A percentile compares a stretch with the other conserved stretches of the same genome.
phyloP scores from a whole-genome alignment of 1,140 invertebrate genomes.

The Drosophila triauraria region DNA sequence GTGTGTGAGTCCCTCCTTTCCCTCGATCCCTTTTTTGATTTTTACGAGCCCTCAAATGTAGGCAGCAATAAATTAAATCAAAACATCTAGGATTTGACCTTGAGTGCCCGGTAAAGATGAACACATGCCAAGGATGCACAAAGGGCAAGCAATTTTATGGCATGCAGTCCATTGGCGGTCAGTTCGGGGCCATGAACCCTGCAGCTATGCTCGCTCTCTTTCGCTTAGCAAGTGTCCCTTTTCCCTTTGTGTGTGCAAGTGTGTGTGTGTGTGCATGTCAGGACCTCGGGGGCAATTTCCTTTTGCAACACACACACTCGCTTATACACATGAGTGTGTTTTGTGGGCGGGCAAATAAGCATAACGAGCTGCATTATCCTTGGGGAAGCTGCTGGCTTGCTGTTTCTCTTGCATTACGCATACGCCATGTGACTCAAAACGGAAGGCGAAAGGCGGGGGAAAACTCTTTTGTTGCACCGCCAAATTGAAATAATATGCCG shows the following conservation, averaged over 20 bases:
- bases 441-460: slow-evolving; percentile 38
- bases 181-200: slow-evolving; percentile 67
- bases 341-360: slow-evolving; percentile 67
- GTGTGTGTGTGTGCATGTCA: slow-evolving; percentile 40
- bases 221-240: slow-evolving; percentile 7
- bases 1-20: not conserved
- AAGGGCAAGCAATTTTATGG: slow-evolving; percentile 37
- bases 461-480: slow-evolving; percentile 77
- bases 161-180: slow-evolving; percentile 59
- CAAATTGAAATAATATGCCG: slow-evolving; percentile 83
- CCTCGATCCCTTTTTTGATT: slow-evolving; percentile 6
- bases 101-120: slow-evolving; percentile 32
- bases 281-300: slow-evolving; percentile 56
- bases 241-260: slow-evolving; percentile 12
- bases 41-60: slow-evolving; percentile 65
- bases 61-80: slow-evolving; percentile 83
- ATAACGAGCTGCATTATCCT: slow-evolving; percentile 77
- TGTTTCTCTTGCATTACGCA: slow-evolving; percentile 49
- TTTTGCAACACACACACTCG: slow-evolving; percentile 11
- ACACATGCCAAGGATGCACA: slow-evolving; percentile 54
- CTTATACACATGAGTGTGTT: slow-evolving; percentile 20
- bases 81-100: slow-evolving; percentile 80
- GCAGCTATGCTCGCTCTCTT: slow-evolving; percentile 15
- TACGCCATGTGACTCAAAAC: slow-evolving; percentile 61
- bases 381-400: slow-evolving; percentile 59